phyloP scores from a whole-genome alignment of 2,888 invertebrate species.

The Latheticus oryzae region DNA sequence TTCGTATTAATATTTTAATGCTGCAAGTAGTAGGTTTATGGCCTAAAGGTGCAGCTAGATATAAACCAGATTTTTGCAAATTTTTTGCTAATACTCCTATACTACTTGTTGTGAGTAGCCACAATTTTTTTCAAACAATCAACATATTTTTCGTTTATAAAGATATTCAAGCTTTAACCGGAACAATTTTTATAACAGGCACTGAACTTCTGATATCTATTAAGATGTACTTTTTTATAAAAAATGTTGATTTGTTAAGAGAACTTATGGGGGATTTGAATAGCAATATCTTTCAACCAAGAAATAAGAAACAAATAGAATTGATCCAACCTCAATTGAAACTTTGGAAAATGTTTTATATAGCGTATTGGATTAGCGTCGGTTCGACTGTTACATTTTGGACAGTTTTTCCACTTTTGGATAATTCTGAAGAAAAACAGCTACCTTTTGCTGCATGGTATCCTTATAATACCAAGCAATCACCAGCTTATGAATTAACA shows the following conservation, averaged over 20 bases:
- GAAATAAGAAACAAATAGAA: slow-evolving; percentile 19
- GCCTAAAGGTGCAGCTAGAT: slow-evolving; percentile 7
- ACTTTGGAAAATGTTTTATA: slow-evolving; percentile 34
- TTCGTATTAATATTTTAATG: slow-evolving; percentile 1
- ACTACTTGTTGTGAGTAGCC: too few species aligned
- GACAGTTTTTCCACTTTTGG: slow-evolving; percentile 39
- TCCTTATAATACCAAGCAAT: slow-evolving; percentile 4
- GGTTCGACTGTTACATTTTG: slow-evolving; percentile 20
- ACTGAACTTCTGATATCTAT: slow-evolving; percentile 5
- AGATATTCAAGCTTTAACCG: too few species aligned
- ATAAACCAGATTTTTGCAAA: slow-evolving; percentile 9
- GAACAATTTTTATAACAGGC: background rate
- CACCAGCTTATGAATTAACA: slow-evolving; percentile 22
- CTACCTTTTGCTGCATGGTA: slow-evolving; percentile 23
- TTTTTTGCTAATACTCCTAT: too few species aligned
- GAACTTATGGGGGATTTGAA: slow-evolving; percentile 17
- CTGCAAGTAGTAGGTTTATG: slow-evolving; percentile 13
- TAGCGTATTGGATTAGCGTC: slow-evolving; percentile 21
- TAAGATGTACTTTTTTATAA: slow-evolving; percentile 2
- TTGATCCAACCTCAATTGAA: slow-evolving; percentile 27
- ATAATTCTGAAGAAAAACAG: slow-evolving; percentile 10
- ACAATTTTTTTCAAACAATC: background rate
- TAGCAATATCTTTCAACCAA: slow-evolving; percentile 42
- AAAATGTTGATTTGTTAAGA: slow-evolving; percentile 6
- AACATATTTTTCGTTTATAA: slow-evolving; percentile 14